Percentiles rank a stretch among this genome's conserved stretches.
Evolutionary conservation across 1,140 invertebrate genomes (phyloP).

Genomic region (Drosophila mayri): DNA sequence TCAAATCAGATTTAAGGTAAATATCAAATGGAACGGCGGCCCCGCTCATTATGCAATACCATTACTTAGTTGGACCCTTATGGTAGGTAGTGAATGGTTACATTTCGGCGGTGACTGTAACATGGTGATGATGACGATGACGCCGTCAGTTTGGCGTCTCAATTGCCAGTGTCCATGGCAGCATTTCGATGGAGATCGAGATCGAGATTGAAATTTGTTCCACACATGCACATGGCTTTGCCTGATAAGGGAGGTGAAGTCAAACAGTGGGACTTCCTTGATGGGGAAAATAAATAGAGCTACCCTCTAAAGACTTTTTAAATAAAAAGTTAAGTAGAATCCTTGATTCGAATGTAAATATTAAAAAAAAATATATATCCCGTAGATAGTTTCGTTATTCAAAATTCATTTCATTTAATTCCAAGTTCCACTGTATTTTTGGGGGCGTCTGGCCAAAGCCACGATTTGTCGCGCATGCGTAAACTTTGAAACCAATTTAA

Average conservation of each 20-base stretch:
- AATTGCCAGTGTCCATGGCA: slow-evolving; percentile 52
- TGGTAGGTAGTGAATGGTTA: slow-evolving; percentile 56
- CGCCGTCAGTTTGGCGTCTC: slow-evolving; percentile 66
- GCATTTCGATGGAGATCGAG: slow-evolving; percentile 21
- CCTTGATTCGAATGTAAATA: not conserved
- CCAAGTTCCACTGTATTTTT: not conserved
- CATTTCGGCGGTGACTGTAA: slow-evolving; percentile 34
- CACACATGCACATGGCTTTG: slow-evolving; percentile 20
- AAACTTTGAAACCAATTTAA: slow-evolving; percentile 69
- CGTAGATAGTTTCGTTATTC: not conserved
- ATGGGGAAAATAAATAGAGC: too few species aligned
- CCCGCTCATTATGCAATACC: slow-evolving; percentile 65
- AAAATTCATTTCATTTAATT: too few species aligned
- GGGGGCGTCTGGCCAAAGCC: slow-evolving; percentile 40
- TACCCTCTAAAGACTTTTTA: too few species aligned
- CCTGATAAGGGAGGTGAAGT: slow-evolving; percentile 36
- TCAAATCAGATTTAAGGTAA: slow-evolving; percentile 73
- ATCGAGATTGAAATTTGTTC: slow-evolving; percentile 36
- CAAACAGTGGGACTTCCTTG: not conserved
- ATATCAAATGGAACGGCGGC: slow-evolving; percentile 66
- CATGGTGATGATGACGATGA: slow-evolving; percentile 52
- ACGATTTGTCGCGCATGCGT: slow-evolving; percentile 66
- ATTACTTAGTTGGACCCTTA: slow-evolving; percentile 66
- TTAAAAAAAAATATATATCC: not conserved
- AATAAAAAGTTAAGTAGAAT: not conserved